phyloP scores from a whole-genome alignment of 2,797 vertebrate species.

The Anisognathus igniventris region DNA sequence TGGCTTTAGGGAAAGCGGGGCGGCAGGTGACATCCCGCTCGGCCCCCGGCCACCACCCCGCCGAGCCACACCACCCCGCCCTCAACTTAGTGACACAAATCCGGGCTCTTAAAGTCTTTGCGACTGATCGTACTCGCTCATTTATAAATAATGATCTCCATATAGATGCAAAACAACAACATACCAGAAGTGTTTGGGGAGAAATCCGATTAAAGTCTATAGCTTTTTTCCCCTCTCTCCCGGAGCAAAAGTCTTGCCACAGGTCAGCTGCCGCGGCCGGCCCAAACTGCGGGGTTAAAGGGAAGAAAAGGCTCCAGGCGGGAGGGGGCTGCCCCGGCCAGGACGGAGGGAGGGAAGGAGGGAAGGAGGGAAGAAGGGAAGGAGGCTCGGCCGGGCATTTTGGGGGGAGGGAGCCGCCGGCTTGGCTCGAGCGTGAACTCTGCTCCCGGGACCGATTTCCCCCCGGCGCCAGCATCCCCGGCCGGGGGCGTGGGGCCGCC shows the following conservation, averaged over 20 bases:
- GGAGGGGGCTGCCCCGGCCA: neutral
- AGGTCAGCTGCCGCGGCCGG: neutral
- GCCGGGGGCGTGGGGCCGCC: neutral
- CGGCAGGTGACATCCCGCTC: neutral
- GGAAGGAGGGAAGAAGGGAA: neutral
- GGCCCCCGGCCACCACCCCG: neutral
- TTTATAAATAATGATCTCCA: constrained; percentile 60
- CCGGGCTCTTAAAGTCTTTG: constrained; percentile 59
- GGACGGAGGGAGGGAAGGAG: too few relatives aligned
- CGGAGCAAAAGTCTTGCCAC: constrained; percentile 24
- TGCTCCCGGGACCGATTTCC: neutral
- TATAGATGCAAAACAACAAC: constrained; percentile 55
- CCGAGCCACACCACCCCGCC: neutral
- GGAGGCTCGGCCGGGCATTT: neutral
- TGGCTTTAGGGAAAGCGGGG: neutral
- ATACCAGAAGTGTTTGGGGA: constrained; percentile 47
- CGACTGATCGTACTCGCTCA: constrained; percentile 38
- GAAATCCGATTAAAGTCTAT: constrained; percentile 60
- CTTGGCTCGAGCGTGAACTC: neutral
- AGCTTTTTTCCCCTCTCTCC: neutral
- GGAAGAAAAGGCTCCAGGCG: neutral
- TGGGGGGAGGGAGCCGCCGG: neutral
- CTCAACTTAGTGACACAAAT: constrained; percentile 47
- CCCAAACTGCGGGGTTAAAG: neutral
- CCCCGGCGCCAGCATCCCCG: neutral